A percentile compares a stretch with the other conserved stretches of the same genome.
phyloP scores from a whole-genome alignment of 2,888 invertebrate genomes.

The Drosophila paucipuncta region DNA sequence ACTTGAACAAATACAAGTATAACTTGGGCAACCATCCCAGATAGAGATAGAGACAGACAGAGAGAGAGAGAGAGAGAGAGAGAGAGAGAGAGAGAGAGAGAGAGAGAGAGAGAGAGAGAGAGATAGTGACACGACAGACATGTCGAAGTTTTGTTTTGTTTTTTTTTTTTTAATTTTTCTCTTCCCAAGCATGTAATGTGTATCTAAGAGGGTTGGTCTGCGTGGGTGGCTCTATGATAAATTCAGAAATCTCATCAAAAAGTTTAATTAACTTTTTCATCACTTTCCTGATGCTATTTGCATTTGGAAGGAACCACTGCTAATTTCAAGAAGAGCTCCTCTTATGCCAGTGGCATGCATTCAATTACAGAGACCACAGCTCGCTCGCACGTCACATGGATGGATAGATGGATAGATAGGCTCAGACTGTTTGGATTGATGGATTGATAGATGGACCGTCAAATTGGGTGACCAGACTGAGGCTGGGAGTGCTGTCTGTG shows the following conservation, averaged over 20 bases:
- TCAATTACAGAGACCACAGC: conserved; percentile 66
- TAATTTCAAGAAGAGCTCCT: conserved; percentile 47
- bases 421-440: conserved; percentile 3
- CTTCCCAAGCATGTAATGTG: conserved; percentile 24
- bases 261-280: conserved; percentile 82
- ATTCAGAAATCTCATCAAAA: conserved; percentile 81
- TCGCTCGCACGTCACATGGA: conserved; percentile 1
- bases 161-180: neutral
- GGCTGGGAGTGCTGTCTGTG: neutral
- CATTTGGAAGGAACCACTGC: conserved; percentile 49
- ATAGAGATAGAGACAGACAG: conserved; percentile 1
- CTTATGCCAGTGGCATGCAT: conserved; percentile 50
- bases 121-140: conserved; percentile 37
- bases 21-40: conserved; percentile 41
- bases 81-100: neutral
- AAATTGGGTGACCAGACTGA: conserved; percentile 13
- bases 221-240: conserved; percentile 45
- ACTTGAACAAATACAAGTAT: conserved; percentile 54
- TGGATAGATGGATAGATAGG: conserved; percentile 27
- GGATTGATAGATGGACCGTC: conserved; percentile 3
- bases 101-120: neutral
- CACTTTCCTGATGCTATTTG: conserved; percentile 75
- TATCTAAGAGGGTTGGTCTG: conserved; percentile 9
- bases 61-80: neutral
- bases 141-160: conserved; percentile 47